Evolutionary conservation across 1,140 invertebrate species (phyloP).

Genomic region (Bilobella aurantiaca): DNA sequence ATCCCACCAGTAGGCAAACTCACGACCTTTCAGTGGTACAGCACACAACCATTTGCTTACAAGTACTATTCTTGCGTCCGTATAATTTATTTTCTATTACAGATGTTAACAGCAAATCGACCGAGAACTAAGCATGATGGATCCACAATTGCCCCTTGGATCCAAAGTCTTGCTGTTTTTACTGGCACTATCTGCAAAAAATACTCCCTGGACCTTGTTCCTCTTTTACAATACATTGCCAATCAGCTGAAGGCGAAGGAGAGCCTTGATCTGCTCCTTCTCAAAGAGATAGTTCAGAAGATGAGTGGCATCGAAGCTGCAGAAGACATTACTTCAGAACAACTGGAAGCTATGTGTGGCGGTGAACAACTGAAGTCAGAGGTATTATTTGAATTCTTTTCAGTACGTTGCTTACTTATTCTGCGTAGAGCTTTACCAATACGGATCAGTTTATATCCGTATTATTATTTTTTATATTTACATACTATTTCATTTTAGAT

Average conservation of each 20-base stretch:
- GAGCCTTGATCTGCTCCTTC: conserved; percentile 84
- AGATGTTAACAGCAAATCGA: conserved; percentile 41
- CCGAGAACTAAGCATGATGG: conserved; percentile 75
- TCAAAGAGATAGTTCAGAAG: conserved; percentile 97
- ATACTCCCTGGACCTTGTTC: conserved; percentile 90
- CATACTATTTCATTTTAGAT: no score
- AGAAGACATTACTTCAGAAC: conserved; percentile 92
- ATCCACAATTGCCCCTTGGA: conserved; percentile 83
- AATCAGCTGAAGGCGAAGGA: conserved; percentile 94
- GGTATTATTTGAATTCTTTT: conserved; percentile 44
- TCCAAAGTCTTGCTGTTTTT: conserved; percentile 87
- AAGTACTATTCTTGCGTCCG: neutral
- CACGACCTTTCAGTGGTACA: conserved; percentile 18
- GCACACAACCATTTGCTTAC: no score
- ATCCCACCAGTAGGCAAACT: neutral
- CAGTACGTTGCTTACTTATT: neutral
- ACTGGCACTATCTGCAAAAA: conserved; percentile 93
- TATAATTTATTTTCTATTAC: conserved; percentile 1
- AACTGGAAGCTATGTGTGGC: conserved; percentile 89
- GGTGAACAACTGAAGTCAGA: conserved; percentile 90
- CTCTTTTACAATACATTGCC: conserved; percentile 89
- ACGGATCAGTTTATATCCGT: no score
- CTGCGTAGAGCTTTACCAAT: no score
- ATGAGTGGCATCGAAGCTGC: conserved; percentile 97
- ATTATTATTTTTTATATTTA: no score